phyloP scores from a whole-genome alignment of 2,113 vertebrate genomes.

The Cephalopterus ornatus region DNA sequence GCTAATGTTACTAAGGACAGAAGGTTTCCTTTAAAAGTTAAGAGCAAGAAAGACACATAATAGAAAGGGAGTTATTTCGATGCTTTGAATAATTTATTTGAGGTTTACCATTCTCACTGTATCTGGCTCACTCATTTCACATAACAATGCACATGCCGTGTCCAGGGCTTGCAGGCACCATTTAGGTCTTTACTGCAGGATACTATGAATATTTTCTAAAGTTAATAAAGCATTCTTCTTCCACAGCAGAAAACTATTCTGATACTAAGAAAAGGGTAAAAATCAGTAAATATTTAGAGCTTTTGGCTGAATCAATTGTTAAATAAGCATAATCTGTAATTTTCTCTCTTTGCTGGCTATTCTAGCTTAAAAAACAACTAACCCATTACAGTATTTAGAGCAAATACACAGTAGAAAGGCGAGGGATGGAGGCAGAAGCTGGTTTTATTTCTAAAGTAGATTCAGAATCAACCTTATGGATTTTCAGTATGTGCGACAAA shows the following conservation, averaged over 20 bases:
- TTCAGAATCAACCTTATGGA: background rate
- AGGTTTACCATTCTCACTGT: background rate
- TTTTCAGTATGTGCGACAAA: background rate
- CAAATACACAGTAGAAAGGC: background rate
- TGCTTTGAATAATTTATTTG: background rate
- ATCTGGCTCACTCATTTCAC: background rate
- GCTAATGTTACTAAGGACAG: background rate
- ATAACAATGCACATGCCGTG: background rate
- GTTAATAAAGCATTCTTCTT: slow-evolving; percentile 1
- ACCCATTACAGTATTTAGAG: background rate
- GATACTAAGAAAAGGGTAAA: background rate
- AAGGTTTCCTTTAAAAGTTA: background rate
- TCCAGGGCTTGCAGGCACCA: background rate
- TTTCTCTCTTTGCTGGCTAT: background rate
- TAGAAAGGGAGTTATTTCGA: background rate
- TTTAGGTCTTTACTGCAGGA: background rate
- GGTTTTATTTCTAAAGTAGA: background rate
- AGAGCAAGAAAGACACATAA: background rate
- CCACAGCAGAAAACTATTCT: background rate
- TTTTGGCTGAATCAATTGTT: background rate
- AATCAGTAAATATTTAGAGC: background rate
- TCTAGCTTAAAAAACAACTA: background rate
- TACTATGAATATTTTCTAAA: background rate
- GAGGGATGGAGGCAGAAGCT: background rate
- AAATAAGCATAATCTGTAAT: background rate